Evolutionary conservation across 2,888 invertebrate species (phyloP).

Genomic region (Melanotus villosus): DNA sequence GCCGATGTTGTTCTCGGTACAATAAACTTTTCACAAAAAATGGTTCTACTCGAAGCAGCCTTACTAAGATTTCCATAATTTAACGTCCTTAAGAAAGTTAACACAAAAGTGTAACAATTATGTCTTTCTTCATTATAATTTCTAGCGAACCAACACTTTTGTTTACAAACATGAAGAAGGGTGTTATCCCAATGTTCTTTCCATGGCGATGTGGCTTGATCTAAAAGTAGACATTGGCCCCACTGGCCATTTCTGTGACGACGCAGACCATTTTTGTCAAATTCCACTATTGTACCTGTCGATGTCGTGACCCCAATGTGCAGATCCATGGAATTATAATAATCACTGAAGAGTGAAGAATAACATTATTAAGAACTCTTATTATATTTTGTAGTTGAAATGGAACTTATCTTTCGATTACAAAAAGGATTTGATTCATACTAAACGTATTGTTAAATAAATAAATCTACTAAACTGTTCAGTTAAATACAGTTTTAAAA

Average conservation of each 20-base stretch:
- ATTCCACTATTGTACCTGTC: conserved; percentile 85
- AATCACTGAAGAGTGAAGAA: conserved; percentile 75
- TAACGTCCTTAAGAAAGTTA: conserved; percentile 82
- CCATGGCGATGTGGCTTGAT: conserved; percentile 77
- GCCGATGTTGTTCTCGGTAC: conserved; percentile 86
- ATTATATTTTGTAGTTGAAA: background rate
- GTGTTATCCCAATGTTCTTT: conserved; percentile 80
- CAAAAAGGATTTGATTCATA: too few species aligned
- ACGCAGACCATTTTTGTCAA: conserved; percentile 83
- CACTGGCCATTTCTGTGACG: conserved; percentile 71
- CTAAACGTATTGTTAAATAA: too few species aligned
- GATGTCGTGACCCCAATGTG: conserved; percentile 94
- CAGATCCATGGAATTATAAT: conserved; percentile 85
- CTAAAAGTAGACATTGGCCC: conserved; percentile 80
- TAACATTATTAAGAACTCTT: background rate
- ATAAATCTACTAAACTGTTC: too few species aligned
- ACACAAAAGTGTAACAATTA: conserved; percentile 91
- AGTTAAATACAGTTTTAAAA: too few species aligned
- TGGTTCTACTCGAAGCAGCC: conserved; percentile 77
- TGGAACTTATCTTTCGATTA: too few species aligned
- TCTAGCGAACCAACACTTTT: conserved; percentile 76
- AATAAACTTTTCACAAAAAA: conserved; percentile 86
- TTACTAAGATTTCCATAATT: conserved; percentile 80
- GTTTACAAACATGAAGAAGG: conserved; percentile 75
- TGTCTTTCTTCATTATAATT: conserved; percentile 83